phyloP scores from a whole-genome alignment of 2,797 vertebrate genomes.

The Hippopotamyrus pictus region DNA sequence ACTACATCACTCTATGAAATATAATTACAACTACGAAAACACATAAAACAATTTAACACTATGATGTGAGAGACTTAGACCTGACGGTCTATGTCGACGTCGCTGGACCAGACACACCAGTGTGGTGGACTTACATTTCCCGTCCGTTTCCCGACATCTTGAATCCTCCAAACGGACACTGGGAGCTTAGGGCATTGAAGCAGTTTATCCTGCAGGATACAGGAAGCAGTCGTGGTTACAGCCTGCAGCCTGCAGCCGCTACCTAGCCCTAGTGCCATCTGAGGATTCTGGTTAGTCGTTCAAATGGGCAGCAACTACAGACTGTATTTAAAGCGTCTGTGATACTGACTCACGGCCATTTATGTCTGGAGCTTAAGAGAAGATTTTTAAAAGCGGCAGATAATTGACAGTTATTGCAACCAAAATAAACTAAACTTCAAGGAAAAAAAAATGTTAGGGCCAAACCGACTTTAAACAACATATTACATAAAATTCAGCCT shows the following conservation, averaged over 20 bases:
- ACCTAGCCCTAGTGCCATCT: background rate
- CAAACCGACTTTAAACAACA: background rate
- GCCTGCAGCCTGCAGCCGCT: conserved; percentile 20
- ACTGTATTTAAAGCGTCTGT: background rate
- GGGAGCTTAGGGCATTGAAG: conserved; percentile 95
- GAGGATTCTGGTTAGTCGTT: background rate
- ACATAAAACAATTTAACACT: background rate
- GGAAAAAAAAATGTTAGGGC: background rate
- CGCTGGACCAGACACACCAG: conserved; percentile 26
- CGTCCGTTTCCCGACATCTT: conserved; percentile 99
- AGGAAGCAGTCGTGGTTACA: conserved; percentile 50
- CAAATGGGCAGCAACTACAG: conserved; percentile 1
- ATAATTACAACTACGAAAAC: background rate
- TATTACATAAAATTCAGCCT: background rate
- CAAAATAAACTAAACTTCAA: conserved; percentile 8
- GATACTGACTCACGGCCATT: background rate
- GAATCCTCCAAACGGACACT: conserved; percentile 98
- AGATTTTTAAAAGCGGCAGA: background rate
- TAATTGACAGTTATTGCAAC: background rate
- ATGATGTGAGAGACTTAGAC: background rate
- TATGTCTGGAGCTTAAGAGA: background rate
- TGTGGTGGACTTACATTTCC: conserved; percentile 84
- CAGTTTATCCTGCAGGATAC: conserved; percentile 88
- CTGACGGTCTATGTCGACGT: conserved; percentile 28
- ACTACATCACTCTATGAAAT: background rate